phyloP scores from a whole-genome alignment of 92 coral and sea anemone species.

The Porites evermanni region DNA sequence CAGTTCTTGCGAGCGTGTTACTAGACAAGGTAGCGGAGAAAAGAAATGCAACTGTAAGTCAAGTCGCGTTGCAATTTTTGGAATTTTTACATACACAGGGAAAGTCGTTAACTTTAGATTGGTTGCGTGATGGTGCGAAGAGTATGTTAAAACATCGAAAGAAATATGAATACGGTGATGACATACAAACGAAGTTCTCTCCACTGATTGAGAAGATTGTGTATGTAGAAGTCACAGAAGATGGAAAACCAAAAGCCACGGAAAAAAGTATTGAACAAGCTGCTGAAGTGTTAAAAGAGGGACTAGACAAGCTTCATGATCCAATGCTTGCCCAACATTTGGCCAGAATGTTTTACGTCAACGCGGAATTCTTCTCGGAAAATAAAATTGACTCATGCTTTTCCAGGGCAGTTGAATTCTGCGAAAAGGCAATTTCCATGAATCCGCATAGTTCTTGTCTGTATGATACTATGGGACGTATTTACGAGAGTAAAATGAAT shows the following conservation, averaged over 20 bases:
- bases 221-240: neutral
- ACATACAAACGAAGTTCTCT: conserved; percentile 45
- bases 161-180: conserved; percentile 52
- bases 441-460: conserved; percentile 5
- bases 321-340: conserved; percentile 54
- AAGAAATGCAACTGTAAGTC: conserved; percentile 20
- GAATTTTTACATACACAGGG: conserved; percentile 5
- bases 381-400: conserved; percentile 11
- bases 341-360: conserved; percentile 55
- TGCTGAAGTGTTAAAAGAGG: conserved; percentile 36
- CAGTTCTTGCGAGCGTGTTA: conserved; percentile 35
- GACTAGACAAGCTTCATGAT: conserved; percentile 38
- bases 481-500: conserved; percentile 40
- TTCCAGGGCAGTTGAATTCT: neutral
- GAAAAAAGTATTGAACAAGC: conserved; percentile 34
- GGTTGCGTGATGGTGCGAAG: conserved; percentile 24
- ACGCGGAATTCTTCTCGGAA: conserved; percentile 13
- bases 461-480: conserved; percentile 60
- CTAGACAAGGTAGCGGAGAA: conserved; percentile 21
- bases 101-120: conserved; percentile 3
- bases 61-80: conserved; percentile 31
- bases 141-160: conserved; percentile 52
- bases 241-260: conserved; percentile 13
- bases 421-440: neutral
- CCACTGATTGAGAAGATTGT: conserved; percentile 59